Evolutionary conservation across 1,140 invertebrate species (phyloP).

Genomic region (Aethina tumida): DNA sequence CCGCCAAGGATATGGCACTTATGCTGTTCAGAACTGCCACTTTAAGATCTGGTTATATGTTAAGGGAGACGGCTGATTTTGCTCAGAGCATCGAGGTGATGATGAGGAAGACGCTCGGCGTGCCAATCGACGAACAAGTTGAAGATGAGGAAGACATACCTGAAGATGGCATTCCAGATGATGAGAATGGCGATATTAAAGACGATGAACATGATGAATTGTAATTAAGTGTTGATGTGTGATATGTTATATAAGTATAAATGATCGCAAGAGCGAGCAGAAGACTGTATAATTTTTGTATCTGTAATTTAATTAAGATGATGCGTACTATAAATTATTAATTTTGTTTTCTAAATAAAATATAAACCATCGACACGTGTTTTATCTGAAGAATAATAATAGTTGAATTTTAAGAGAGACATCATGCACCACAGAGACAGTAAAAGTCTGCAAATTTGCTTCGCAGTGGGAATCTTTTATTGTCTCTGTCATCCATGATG

Average conservation of each 20-base stretch:
- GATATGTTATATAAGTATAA: constrained; percentile 12
- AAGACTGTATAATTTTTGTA: constrained; percentile 17
- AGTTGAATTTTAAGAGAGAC: too few relatives aligned
- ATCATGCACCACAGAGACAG: too few relatives aligned
- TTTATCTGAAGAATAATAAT: too few relatives aligned
- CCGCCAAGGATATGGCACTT: constrained; percentile 76
- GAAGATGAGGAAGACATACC: constrained; percentile 45
- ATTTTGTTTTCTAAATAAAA: constrained; percentile 9
- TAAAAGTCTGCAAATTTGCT: too few relatives aligned
- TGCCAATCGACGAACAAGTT: constrained; percentile 62
- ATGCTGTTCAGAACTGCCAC: constrained; percentile 94
- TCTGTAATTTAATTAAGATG: constrained; percentile 9
- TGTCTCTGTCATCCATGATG: too few relatives aligned
- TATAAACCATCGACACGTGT: too few relatives aligned
- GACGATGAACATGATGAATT: constrained; percentile 40
- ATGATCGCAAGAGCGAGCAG: constrained; percentile 6
- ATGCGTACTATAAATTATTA: constrained; percentile 8
- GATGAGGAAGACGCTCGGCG: constrained; percentile 72
- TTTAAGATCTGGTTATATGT: constrained; percentile 77
- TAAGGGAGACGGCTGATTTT: constrained; percentile 79
- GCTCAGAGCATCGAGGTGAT: constrained; percentile 80
- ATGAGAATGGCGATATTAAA: constrained; percentile 31
- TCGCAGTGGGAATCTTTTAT: too few relatives aligned
- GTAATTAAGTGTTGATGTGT: constrained; percentile 20
- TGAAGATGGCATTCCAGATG: constrained; percentile 36